Conservation (phyloP, 2,113 vertebrate genomes). For the Eptatretus burgeri region DNA sequence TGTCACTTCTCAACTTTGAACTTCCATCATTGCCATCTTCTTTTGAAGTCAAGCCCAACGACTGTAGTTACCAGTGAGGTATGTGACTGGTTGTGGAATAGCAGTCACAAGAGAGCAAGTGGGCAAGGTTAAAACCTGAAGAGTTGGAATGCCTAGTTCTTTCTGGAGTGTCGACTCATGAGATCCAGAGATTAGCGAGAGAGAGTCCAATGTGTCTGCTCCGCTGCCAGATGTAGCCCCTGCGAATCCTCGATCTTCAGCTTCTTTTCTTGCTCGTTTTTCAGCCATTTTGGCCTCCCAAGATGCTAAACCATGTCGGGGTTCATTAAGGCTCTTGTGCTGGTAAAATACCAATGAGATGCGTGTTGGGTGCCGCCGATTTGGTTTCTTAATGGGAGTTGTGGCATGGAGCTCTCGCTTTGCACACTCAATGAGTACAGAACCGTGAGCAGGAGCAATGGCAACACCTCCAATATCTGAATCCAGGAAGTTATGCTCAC, state of each 20-base stretch:
- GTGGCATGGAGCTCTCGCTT: conserved; percentile 77
- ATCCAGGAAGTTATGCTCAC: conserved; percentile 93
- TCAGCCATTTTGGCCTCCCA: conserved; percentile 95
- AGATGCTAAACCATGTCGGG: conserved; percentile 58
- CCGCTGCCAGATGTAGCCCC: conserved; percentile 48
- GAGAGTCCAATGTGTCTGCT: conserved; percentile 70
- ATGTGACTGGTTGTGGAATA: conserved; percentile 80
- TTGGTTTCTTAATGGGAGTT: conserved; percentile 69
- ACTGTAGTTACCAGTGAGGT: conserved; percentile 86
- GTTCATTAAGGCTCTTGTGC: conserved; percentile 98
- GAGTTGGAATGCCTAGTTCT: conserved; percentile 29
- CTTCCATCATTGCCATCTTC: too few relatives aligned
- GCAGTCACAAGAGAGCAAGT: conserved; percentile 64
- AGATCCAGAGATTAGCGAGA: conserved; percentile 10
- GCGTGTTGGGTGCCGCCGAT: conserved; percentile 69
- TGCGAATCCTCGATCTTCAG: conserved; percentile 56
- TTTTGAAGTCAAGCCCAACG: conserved; percentile 37
- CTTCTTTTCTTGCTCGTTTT: conserved; percentile 39
- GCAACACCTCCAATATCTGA: conserved; percentile 78
- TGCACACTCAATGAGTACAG: conserved; percentile 77
- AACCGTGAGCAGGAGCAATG: conserved; percentile 60
- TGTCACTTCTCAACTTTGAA: too few relatives aligned
- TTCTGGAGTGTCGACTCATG: conserved; percentile 11
- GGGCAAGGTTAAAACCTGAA: conserved; percentile 39
- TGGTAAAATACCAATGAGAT: conserved; percentile 99